Evolutionary conservation across 2,113 vertebrate genomes (phyloP).

Genomic region (Carlito syrichta): DNA sequence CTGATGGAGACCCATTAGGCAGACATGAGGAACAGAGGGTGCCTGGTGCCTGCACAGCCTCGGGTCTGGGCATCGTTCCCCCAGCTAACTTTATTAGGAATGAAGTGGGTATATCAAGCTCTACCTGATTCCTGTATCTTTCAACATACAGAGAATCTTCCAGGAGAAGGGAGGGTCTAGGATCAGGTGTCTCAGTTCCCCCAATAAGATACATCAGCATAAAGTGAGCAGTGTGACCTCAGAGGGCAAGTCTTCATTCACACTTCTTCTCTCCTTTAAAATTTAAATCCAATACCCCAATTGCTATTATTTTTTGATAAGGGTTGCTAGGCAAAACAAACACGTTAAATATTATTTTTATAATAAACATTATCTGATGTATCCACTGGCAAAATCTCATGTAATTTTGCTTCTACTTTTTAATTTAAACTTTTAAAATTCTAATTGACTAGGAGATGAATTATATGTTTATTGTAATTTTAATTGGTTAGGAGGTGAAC

Average conservation of each 20-base stretch:
- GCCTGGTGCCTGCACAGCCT: rapidly evolving
- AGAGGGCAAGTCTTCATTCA: rapidly evolving
- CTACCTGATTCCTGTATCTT: not conserved
- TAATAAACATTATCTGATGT: not conserved
- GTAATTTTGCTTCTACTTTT: not conserved
- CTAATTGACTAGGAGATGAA: not conserved
- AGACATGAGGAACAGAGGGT: rapidly evolving
- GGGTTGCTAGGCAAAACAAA: not conserved
- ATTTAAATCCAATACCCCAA: rapidly evolving
- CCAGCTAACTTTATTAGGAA: not conserved
- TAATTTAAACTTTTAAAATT: too few relatives aligned
- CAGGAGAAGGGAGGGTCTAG: not conserved
- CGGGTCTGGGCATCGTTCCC: rapidly evolving
- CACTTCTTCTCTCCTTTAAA: not conserved
- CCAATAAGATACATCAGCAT: rapidly evolving
- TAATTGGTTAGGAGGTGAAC: not conserved
- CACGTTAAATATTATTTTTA: not conserved
- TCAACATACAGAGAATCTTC: not conserved
- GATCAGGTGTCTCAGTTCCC: not conserved
- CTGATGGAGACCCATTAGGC: rapidly evolving
- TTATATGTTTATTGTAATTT: too few relatives aligned
- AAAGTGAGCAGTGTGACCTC: rapidly evolving
- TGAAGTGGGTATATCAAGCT: too few relatives aligned
- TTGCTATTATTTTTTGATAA: not conserved
- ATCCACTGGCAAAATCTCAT: not conserved